Base-by-base conservation (phyloP, 2,113 vertebrate genomes). In the Rhinoderma darwinii region DNA sequence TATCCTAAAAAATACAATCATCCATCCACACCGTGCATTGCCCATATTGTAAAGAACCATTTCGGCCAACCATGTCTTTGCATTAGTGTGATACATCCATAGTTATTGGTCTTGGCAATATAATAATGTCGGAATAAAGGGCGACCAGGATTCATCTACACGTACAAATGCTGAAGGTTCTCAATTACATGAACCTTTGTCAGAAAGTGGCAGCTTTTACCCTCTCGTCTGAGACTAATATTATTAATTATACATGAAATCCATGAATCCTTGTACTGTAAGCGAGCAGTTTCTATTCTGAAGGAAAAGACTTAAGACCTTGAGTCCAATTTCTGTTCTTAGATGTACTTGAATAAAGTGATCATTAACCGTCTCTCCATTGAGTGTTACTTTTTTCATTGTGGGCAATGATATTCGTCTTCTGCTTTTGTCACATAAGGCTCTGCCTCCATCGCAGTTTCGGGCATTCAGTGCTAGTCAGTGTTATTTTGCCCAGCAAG, bases 341-440 rank as follows among this genome's bases (percentile, higher is more conserved):
- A 74, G 25, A 44, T 44, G 72, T 74, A 43, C 72, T 74, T 74
- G 72, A 74, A 74, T 74, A 74, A 74, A 74, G 22, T 43, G 72
- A 74, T 74, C 20, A 74, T 74, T 43, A 43, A 12, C 39, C 70
- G 20, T n/a, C 6, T 25, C 8, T 2, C 18, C 32, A 68, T 68
- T 68, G 63, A 32, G 3, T 68, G 30, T 6, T 17, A 25, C 18
- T 43, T 25, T 43, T 73, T 22, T 39, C 6, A 5, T 1, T 66
- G 63, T 66, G 9, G 44, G 9, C 14, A 8, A 11, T 47, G 14
- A 11, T 9, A 6, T 47, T 47, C 44, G 9, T 8, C 9, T 5
- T 47, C 44, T 56, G 20, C 54, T 22, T 56, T 20, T 56, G 54
- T n/a, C 44, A 47, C 44, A 47, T 47, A 47, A 47, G 44, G n/a